Conservation (phyloP, 2,113 vertebrate genomes). For the Thamnaconus septentrionalis region DNA sequence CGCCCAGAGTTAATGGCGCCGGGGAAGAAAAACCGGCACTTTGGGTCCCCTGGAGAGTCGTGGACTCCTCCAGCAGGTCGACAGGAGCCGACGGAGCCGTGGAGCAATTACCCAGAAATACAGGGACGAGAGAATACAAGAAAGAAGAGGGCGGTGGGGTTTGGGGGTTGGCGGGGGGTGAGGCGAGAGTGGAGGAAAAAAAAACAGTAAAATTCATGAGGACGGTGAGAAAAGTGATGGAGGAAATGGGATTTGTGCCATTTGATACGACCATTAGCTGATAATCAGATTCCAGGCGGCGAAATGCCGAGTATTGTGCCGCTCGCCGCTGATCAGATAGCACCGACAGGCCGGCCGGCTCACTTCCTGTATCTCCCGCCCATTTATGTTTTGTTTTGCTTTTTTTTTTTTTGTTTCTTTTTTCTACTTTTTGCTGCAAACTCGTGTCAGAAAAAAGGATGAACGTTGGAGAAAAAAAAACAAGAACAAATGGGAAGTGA, state of each 20-base stretch:
- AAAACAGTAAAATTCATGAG: slow-evolving; percentile 33
- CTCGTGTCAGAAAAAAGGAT: background rate
- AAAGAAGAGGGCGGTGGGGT: slow-evolving; percentile 26
- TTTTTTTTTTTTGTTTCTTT: slow-evolving; percentile 31
- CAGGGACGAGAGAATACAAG: slow-evolving; percentile 11
- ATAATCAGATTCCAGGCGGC: slow-evolving; percentile 42
- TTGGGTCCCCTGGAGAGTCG: slow-evolving; percentile 46
- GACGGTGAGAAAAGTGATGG: slow-evolving; percentile 37
- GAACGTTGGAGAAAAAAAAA: slow-evolving; percentile 20
- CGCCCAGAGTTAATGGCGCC: slow-evolving; percentile 15
- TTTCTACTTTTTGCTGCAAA: background rate
- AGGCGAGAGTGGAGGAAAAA: background rate
- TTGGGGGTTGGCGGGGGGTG: slow-evolving; percentile 16
- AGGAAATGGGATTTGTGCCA: slow-evolving; percentile 56
- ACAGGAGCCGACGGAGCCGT: slow-evolving; percentile 62
- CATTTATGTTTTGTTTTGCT: slow-evolving; percentile 34
- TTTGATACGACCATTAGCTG: slow-evolving; percentile 56
- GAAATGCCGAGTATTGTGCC: slow-evolving; percentile 14
- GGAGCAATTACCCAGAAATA: slow-evolving; percentile 72
- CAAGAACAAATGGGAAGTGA: slow-evolving; percentile 1
- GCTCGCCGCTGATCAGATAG: slow-evolving; percentile 31
- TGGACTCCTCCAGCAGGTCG: slow-evolving; percentile 50
- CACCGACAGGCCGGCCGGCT: background rate
- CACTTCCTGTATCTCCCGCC: slow-evolving; percentile 2
- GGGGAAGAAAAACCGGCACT: too few species aligned